Evolutionary conservation across 2,797 vertebrate species (phyloP).

Genomic region (Echiichthys vipera): DNA sequence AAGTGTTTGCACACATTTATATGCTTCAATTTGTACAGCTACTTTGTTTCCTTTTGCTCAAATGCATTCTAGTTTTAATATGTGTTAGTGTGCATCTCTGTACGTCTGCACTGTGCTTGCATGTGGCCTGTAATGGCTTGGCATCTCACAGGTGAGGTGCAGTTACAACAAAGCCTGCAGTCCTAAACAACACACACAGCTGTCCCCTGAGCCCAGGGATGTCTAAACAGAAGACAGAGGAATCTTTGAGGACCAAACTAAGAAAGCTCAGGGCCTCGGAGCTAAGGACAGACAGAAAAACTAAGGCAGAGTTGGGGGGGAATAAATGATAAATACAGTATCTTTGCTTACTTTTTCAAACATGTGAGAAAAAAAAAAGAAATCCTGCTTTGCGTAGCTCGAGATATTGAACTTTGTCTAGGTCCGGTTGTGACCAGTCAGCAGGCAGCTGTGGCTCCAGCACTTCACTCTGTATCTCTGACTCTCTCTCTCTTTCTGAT

Average conservation of each 20-base stretch:
- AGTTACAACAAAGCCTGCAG: constrained; percentile 63
- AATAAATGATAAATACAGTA: constrained; percentile 76
- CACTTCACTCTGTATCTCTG: constrained; percentile 66
- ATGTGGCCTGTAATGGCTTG: constrained; percentile 26
- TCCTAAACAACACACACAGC: constrained; percentile 49
- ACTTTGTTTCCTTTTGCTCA: neutral
- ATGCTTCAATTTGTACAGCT: neutral
- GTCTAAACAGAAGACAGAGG: constrained; percentile 58
- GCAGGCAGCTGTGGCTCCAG: constrained; percentile 74
- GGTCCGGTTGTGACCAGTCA: constrained; percentile 68
- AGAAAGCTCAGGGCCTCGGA: constrained; percentile 58
- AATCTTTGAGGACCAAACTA: constrained; percentile 69
- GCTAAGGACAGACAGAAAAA: constrained; percentile 48
- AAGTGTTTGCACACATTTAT: neutral
- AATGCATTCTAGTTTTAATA: neutral
- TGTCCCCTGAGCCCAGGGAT: constrained; percentile 62
- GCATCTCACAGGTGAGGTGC: constrained; percentile 45
- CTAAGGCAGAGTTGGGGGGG: constrained; percentile 22
- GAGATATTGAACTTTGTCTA: constrained; percentile 71
- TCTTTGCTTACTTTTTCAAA: constrained; percentile 76
- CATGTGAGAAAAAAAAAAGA: constrained; percentile 46
- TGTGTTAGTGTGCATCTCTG: constrained; percentile 1
- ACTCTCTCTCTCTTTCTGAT: constrained; percentile 81
- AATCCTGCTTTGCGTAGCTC: constrained; percentile 51
- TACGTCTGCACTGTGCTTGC: constrained; percentile 13